Evolutionary conservation across 2,888 invertebrate genomes (phyloP).

Genomic region (Heteromyza rotundicornis): DNA sequence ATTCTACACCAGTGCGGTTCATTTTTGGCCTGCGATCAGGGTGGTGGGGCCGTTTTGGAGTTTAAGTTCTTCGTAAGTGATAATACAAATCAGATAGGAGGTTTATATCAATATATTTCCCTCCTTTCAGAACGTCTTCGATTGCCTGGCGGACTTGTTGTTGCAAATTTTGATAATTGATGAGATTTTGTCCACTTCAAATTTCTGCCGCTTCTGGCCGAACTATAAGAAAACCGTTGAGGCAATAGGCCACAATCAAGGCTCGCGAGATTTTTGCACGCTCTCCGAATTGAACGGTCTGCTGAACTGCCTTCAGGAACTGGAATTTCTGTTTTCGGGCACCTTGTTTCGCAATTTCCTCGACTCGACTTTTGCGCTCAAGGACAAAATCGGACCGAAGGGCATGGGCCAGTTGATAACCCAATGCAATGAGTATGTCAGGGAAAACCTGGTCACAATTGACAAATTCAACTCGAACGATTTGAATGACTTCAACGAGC

Average conservation of each 20-base stretch:
- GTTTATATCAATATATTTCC: conserved; percentile 3
- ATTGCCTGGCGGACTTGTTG: conserved; percentile 72
- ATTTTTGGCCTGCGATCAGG: conserved; percentile 66
- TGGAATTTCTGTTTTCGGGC: conserved; percentile 63
- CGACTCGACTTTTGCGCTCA: conserved; percentile 44
- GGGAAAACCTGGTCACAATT: conserved; percentile 37
- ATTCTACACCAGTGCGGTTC: conserved; percentile 78
- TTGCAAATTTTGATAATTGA: conserved; percentile 70
- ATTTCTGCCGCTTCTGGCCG: conserved; percentile 71
- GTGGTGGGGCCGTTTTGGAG: conserved; percentile 32
- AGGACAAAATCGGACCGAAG: conserved; percentile 42
- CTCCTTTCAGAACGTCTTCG: conserved; percentile 55
- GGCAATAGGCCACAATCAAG: conserved; percentile 70
- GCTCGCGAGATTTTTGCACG: conserved; percentile 66
- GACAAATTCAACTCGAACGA: conserved; percentile 66
- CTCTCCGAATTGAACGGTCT: conserved; percentile 70
- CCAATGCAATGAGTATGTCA: conserved; percentile 57
- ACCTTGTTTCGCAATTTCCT: conserved; percentile 69
- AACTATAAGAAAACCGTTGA: conserved; percentile 78
- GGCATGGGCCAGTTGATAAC: conserved; percentile 42
- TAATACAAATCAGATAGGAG: conserved; percentile 6
- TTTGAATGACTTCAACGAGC: conserved; percentile 70
- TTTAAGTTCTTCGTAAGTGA: conserved; percentile 34
- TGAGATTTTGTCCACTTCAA: conserved; percentile 52
- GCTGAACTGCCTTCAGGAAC: conserved; percentile 72